phyloP scores from a whole-genome alignment of 2,888 invertebrate genomes.

The Linhomoeus sp. region DNA sequence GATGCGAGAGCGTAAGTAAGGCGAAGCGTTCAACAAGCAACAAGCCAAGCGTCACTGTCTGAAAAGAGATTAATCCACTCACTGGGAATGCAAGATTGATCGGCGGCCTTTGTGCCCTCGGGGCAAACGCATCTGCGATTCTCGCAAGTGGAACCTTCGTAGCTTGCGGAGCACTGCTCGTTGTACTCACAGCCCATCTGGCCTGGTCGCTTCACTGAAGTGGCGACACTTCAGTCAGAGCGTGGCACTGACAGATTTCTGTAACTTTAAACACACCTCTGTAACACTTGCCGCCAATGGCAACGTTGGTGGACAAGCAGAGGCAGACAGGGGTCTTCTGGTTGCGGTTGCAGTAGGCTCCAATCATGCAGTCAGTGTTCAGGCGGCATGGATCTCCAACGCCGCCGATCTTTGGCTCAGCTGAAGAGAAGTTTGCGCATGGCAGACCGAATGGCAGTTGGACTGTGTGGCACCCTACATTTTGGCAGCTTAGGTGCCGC shows the following conservation, averaged over 20 bases:
- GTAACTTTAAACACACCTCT: constrained; percentile 13
- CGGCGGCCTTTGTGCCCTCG: constrained; percentile 19
- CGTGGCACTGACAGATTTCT: too few species aligned
- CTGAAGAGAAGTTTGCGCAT: too few species aligned
- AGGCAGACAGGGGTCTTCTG: constrained; percentile 18
- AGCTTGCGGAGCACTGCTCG: constrained; percentile 22
- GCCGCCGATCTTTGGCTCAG: too few species aligned
- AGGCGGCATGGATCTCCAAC: constrained; percentile 21
- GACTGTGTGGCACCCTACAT: too few species aligned
- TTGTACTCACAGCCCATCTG: constrained; percentile 23
- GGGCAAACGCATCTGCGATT: constrained; percentile 24
- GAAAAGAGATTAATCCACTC: too few species aligned
- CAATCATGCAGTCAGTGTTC: constrained; percentile 25
- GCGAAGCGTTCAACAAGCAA: too few species aligned
- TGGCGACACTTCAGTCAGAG: too few species aligned
- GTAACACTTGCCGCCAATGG: constrained; percentile 21
- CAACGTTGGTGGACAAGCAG: constrained; percentile 26
- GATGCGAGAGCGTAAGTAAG: too few species aligned
- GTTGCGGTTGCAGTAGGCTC: constrained; percentile 26
- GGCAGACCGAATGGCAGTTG: too few species aligned
- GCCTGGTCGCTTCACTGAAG: constrained; percentile 26
- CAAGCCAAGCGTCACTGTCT: too few species aligned
- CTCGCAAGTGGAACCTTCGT: constrained; percentile 18
- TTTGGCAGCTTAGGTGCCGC: too few species aligned
- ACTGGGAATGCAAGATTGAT: constrained; percentile 17